Base-by-base conservation (phyloP, 2,113 vertebrate genomes). In the Leptodactylus fuscus region DNA sequence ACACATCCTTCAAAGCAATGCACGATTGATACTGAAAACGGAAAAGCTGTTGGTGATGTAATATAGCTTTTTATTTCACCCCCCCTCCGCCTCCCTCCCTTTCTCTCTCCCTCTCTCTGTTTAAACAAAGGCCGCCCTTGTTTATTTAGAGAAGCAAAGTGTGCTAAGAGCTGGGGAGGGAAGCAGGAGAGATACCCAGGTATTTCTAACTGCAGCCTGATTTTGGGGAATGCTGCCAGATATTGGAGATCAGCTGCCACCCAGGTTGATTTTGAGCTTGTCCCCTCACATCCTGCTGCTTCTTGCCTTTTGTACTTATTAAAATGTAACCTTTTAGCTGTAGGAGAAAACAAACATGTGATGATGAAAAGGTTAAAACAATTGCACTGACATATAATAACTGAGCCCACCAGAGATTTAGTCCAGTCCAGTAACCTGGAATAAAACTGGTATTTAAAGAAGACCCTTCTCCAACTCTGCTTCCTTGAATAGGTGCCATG, bases 101-200 rank as follows among this genome's bases (percentile, higher is more conserved):
- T 34, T 69, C 46, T 85, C 38, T 73, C 83, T 71, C 85, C 90
- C 92, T 92, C 92, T 93, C 91, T 81, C 91, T 81, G 87, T 85
- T 81, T 85, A 81, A 85, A 85, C 84, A 85, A 81, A 85, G 84
- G 84, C 84, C 76, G 51, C 84, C 76, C 76, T 80, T 86, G 84
- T 86, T 86, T 86, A 86, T 86, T 86, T 86, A 86, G 77, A 86
- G 84, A 86, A 86, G 84, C 77, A 86, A 86, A 86, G 84, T 81
- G 84, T 86, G 77, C 84, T 80, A 77, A 86, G 84, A 81, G 84
- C 65, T 73, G 76, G 77, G 84, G 84, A 81, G 84, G 83, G 75
- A 67, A 71, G 65, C 20, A n/a, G 49, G 41, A 60, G 71, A 80
- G 65, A 86, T 86, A 86, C 77, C 84, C 77, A 86, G 84, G 84